Evolutionary conservation across 2,888 invertebrate species (phyloP).

Genomic region (Prenolepis imparis): DNA sequence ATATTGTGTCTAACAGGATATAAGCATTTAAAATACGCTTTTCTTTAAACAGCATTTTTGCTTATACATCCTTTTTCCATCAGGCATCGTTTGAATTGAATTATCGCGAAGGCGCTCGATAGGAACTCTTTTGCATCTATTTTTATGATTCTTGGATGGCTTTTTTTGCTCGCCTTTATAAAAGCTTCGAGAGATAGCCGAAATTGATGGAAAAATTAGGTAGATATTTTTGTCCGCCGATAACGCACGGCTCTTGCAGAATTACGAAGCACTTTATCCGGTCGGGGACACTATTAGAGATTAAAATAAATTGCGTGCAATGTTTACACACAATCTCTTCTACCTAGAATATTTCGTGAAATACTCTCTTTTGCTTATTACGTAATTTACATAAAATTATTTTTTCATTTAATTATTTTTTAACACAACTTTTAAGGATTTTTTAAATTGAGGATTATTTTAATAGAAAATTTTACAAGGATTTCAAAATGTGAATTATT

Average conservation of each 20-base stretch:
- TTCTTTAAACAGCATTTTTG: neutral
- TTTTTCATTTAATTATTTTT: neutral
- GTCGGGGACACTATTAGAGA: neutral
- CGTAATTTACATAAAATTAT: neutral
- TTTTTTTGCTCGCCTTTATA: neutral
- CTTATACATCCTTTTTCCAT: neutral
- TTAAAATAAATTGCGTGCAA: slow-evolving; percentile 12
- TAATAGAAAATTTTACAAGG: neutral
- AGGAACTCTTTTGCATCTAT: neutral
- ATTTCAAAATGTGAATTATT: slow-evolving; percentile 1
- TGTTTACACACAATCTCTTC: neutral
- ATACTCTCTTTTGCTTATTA: neutral
- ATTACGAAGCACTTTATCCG: slow-evolving; percentile 13
- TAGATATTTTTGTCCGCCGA: slow-evolving; percentile 23
- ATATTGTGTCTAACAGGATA: neutral
- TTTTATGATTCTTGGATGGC: slow-evolving; percentile 8
- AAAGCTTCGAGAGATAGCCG: neutral
- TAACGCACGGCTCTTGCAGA: neutral
- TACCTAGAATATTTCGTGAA: neutral
- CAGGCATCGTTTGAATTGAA: neutral
- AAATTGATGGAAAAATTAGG: slow-evolving; percentile 35
- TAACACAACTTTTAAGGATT: neutral
- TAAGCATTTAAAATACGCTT: neutral
- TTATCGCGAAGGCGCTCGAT: neutral
- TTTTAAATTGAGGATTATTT: neutral